Evolutionary conservation across 30 jellyfish, hydroid and myxozoan genomes (phyloP).

Genomic region (Pseudorhiza aurosa): DNA sequence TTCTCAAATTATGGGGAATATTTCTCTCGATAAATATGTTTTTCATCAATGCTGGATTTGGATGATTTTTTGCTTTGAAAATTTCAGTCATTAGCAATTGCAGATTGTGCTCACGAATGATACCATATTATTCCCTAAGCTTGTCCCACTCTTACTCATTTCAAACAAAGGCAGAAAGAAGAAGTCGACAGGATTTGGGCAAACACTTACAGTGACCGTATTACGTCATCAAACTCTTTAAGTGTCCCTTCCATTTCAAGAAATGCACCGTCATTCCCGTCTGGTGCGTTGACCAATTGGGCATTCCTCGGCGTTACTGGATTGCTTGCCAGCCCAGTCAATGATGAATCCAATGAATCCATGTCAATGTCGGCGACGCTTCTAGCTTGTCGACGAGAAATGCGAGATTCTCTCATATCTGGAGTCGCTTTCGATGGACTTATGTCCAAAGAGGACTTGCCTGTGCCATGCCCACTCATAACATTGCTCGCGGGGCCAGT

Average conservation of each 20-base stretch:
- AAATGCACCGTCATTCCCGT: slow-evolving; percentile 15
- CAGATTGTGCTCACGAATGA: slow-evolving; percentile 8
- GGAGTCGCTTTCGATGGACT: slow-evolving; percentile 16
- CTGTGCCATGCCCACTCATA: neutral
- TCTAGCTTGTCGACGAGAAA: slow-evolving; percentile 55
- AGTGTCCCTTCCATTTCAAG: slow-evolving; percentile 78
- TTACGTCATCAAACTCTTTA: slow-evolving; percentile 71
- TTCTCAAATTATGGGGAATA: slow-evolving; percentile 19
- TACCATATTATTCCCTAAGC: neutral
- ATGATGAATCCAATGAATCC: neutral
- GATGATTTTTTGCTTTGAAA: neutral
- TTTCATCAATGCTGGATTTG: neutral
- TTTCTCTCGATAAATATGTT: neutral
- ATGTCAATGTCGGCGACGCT: slow-evolving; percentile 50
- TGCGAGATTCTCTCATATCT: slow-evolving; percentile 61
- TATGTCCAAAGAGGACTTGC: neutral
- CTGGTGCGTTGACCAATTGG: neutral
- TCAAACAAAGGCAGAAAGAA: too few relatives aligned
- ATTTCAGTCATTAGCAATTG: slow-evolving; percentile 4
- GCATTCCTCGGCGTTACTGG: slow-evolving; percentile 66
- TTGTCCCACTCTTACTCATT: neutral
- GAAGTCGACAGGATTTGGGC: too few relatives aligned
- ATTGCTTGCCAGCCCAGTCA: slow-evolving; percentile 3
- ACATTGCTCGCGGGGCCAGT: neutral
- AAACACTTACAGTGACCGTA: slow-evolving; percentile 72